Evolutionary conservation across 2,797 vertebrate genomes (phyloP).

Genomic region (Poecile montanus): DNA sequence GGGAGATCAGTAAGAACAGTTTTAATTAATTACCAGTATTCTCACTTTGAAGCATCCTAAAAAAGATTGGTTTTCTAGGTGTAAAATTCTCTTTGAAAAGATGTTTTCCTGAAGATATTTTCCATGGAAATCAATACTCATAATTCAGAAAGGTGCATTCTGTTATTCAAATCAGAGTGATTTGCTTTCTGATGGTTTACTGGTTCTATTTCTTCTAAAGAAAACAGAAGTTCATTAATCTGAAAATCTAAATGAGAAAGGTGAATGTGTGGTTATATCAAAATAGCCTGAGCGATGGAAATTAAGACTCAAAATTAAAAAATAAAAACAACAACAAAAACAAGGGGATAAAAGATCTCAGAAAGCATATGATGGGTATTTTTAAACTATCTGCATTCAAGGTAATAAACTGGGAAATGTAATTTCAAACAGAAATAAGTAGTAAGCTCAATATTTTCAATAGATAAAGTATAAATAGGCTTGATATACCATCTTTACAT

Average conservation of each 20-base stretch:
- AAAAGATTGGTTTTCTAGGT: background rate
- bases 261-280: background rate
- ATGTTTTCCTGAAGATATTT: background rate
- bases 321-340: background rate
- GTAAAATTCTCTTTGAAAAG: constrained; percentile 10
- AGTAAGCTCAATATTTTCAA: background rate
- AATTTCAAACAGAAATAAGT: background rate
- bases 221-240: background rate
- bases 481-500: background rate
- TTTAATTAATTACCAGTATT: background rate
- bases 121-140: background rate
- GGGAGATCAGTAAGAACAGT: background rate
- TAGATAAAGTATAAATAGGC: background rate
- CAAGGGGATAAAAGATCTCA: background rate
- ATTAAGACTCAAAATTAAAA: background rate
- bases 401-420: background rate
- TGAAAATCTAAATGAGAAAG: background rate
- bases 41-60: background rate
- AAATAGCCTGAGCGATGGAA: background rate
- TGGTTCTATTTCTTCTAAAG: background rate
- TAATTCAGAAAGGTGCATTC: background rate
- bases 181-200: background rate
- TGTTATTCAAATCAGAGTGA: background rate
- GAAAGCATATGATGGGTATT: background rate
- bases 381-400: background rate